phyloP scores from a whole-genome alignment of 2,797 vertebrate genomes.

The Melanotaenia trifasciata region DNA sequence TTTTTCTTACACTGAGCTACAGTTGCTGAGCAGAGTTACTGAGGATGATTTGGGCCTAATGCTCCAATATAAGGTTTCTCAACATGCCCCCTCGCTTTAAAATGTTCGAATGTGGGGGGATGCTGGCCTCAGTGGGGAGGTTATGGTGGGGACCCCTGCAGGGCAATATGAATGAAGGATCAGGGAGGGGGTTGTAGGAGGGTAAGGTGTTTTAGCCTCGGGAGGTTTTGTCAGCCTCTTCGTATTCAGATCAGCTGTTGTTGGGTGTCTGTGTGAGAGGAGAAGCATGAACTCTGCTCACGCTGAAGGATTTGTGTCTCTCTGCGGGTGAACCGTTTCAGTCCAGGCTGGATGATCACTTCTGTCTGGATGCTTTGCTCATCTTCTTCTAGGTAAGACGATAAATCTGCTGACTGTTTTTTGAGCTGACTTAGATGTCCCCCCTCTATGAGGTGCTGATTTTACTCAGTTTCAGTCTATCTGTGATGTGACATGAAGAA shows the following conservation, averaged over 20 bases:
- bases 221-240: slow-evolving; percentile 51
- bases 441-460: background rate
- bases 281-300: background rate
- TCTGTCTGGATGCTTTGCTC: background rate
- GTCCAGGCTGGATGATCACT: background rate
- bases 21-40: no score
- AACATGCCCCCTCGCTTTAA: no score
- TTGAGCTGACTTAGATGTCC: background rate
- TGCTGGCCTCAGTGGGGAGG: background rate
- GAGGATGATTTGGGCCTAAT: no score
- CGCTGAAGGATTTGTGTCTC: background rate
- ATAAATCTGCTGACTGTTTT: background rate
- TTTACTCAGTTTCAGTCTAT: background rate
- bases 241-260: slow-evolving; percentile 43
- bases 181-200: background rate
- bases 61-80: no score
- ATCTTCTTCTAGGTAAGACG: slow-evolving; percentile 4
- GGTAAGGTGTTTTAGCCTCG: slow-evolving; percentile 29
- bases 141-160: slow-evolving; percentile 16
- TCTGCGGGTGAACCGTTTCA: background rate
- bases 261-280: background rate
- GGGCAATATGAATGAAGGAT: slow-evolving; percentile 32
- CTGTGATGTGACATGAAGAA: background rate
- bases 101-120: no score
- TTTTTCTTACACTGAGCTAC: no score